Base-by-base conservation (phyloP, 1,140 invertebrate genomes). In the Octopus bimaculoides region DNA sequence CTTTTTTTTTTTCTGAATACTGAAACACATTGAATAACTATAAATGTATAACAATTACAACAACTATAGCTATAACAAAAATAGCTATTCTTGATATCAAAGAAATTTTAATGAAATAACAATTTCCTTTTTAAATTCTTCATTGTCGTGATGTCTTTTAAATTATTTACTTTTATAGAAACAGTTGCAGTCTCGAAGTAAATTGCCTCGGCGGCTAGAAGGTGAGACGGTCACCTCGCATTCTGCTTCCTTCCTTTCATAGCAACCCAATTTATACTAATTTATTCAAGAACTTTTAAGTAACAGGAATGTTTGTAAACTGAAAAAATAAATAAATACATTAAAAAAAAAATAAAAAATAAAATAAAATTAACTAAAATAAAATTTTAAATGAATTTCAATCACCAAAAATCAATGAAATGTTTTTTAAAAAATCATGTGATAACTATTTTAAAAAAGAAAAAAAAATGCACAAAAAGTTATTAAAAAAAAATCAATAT, bases 181-280 rank as follows among this genome's bases (percentile, higher is more conserved):
- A 71, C 66, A 71, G 66, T 20, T 71, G 66, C 17, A 20, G 26
- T n/a, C 66, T 20, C 26, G 66, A 71, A 71, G 17, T 20, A 71
- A 71, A 71, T 71, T 71, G 66, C 66, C 66, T 71, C 66, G 66
- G 66, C 66, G 66, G 66, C 66, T 71, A 20, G 26, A 71, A 71
- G 66, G 66, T 71, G 66, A 71, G 66, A 71, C 14, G 66, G 66
- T 71, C 66, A 71, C 66, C 66, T 71, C 17, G 17, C 17, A n/a
- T 71, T 71, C 66, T 71, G 17, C 66, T 71, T 71, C 26, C 9
- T 41, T 41, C 26, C 26, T 41, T 41, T 41, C 26, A 41, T 41
- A 41, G 26, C 26, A 41, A 41, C 26, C 26, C 26, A 41, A 41
- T 41, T 41, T 41, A 41, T 41, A 41, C 26, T 41, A 41, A 41